These are phyloP conservation scores for Panagrolaimus sp. DNA, from an alignment of 1,140 invertebrate genomes.

Conservation along the genomic window DNA sequence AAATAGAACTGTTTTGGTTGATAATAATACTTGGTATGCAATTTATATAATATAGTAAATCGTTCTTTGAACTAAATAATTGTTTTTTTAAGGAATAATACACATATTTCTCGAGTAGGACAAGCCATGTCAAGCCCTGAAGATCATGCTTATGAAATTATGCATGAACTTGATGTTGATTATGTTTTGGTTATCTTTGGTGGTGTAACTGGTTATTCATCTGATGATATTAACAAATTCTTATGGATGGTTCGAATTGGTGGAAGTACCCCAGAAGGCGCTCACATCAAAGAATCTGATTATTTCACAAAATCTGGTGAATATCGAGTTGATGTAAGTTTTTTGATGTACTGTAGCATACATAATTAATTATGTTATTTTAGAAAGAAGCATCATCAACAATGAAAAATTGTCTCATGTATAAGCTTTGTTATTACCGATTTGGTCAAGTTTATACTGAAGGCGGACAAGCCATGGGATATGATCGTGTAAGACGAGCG, in stretches of 20 bases:
- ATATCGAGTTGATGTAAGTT: slow-evolving; percentile 84
- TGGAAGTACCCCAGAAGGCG: slow-evolving; percentile 85
- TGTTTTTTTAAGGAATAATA: too few relatives aligned
- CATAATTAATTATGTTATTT: slow-evolving; percentile 59
- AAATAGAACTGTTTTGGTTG: slow-evolving; percentile 85
- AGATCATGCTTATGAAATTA: slow-evolving; percentile 90
- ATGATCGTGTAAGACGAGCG: slow-evolving; percentile 85
- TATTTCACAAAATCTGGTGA: slow-evolving; percentile 96
- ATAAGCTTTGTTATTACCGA: slow-evolving; percentile 94
- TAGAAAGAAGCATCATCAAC: slow-evolving; percentile 74
- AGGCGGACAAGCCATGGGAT: slow-evolving; percentile 75
- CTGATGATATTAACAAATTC: slow-evolving; percentile 97
- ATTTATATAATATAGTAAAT: too few relatives aligned
- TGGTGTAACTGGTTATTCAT: slow-evolving; percentile 95
- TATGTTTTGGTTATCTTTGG: slow-evolving; percentile 96
- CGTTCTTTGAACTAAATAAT: too few relatives aligned
- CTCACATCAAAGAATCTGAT: slow-evolving; percentile 75
- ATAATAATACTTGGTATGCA: slow-evolving; percentile 97
- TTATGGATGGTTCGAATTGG: slow-evolving; percentile 99
- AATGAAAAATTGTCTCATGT: slow-evolving; percentile 95
- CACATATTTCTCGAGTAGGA: slow-evolving; percentile 82
- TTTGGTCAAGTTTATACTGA: slow-evolving; percentile 73
- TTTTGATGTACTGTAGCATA: slow-evolving; percentile 63
- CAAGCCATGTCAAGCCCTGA: slow-evolving; percentile 99
- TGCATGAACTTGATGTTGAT: slow-evolving; percentile 91